These are phyloP conservation scores for Micronisus gabar DNA, from an alignment of 2,113 vertebrate genomes.

Conservation along the genomic window DNA sequence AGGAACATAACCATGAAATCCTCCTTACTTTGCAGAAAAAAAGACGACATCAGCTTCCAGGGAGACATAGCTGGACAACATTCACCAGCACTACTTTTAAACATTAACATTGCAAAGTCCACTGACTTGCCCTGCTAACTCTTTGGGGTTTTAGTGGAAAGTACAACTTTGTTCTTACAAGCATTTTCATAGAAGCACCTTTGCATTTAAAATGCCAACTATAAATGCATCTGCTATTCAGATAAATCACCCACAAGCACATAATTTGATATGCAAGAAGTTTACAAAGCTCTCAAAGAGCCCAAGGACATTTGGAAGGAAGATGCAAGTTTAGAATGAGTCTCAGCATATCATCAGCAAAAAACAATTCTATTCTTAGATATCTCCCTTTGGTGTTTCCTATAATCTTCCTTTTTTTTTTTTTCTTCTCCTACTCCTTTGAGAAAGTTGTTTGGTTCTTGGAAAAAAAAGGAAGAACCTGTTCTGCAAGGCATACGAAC, in stretches of 20 bases:
- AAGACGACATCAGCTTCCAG: not conserved
- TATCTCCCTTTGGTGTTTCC: conserved; percentile 44
- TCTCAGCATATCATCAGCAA: conserved; percentile 26
- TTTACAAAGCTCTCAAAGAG: conserved; percentile 33
- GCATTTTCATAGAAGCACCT: conserved; percentile 6
- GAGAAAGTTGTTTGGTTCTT: conserved; percentile 42
- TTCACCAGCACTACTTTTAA: not conserved
- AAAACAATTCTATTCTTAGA: conserved; percentile 57
- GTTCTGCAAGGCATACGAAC: conserved; percentile 35
- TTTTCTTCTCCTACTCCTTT: not conserved
- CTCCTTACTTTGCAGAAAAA: not conserved
- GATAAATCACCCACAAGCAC: not conserved
- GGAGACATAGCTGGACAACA: not conserved
- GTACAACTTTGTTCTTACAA: not conserved
- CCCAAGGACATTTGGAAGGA: conserved; percentile 37
- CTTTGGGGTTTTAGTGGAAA: not conserved
- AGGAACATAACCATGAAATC: not conserved
- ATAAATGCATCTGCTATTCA: not conserved
- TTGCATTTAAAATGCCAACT: conserved; percentile 25
- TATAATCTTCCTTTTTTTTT: not conserved
- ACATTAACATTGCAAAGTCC: not conserved
- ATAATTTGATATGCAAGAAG: conserved; percentile 14
- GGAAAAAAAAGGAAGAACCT: conserved; percentile 40
- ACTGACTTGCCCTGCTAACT: not conserved
- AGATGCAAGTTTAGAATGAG: not conserved